phyloP scores from a whole-genome alignment of 2,888 invertebrate genomes.

The Limnephilus auricula region DNA sequence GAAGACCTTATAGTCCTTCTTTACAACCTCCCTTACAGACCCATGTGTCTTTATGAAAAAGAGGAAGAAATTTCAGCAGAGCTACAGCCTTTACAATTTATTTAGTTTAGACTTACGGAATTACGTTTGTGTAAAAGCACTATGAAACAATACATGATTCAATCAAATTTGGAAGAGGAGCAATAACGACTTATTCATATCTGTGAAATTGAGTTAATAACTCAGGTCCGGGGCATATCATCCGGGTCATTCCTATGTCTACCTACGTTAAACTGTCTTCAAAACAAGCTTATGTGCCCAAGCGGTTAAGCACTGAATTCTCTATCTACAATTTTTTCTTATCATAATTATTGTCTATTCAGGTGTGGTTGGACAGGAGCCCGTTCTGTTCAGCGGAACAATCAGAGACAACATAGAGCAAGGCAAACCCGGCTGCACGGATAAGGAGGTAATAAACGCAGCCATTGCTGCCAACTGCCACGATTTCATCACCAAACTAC shows the following conservation, averaged over 20 bases:
- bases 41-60: neutral
- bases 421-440: conserved; percentile 81
- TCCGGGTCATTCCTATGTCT: too few relatives aligned
- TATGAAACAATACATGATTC: too few relatives aligned
- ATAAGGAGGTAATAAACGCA: conserved; percentile 82
- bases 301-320: too few relatives aligned
- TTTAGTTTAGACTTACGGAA: too few relatives aligned
- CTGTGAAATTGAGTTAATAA: neutral
- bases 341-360: conserved; percentile 43
- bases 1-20: neutral
- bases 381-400: conserved; percentile 89
- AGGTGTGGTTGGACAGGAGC: conserved; percentile 93
- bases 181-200: neutral
- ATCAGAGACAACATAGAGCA: conserved; percentile 84
- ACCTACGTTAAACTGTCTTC: too few relatives aligned
- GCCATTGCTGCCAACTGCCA: conserved; percentile 87
- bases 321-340: neutral
- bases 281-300: too few relatives aligned
- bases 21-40: neutral
- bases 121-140: too few relatives aligned
- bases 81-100: neutral
- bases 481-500: conserved; percentile 84
- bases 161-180: neutral
- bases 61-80: neutral
- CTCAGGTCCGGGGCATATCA: too few relatives aligned